A percentile compares a stretch with the other conserved stretches of the same genome.
phyloP scores from a whole-genome alignment of 2,113 vertebrate species.

The Casuarius casuarius region DNA sequence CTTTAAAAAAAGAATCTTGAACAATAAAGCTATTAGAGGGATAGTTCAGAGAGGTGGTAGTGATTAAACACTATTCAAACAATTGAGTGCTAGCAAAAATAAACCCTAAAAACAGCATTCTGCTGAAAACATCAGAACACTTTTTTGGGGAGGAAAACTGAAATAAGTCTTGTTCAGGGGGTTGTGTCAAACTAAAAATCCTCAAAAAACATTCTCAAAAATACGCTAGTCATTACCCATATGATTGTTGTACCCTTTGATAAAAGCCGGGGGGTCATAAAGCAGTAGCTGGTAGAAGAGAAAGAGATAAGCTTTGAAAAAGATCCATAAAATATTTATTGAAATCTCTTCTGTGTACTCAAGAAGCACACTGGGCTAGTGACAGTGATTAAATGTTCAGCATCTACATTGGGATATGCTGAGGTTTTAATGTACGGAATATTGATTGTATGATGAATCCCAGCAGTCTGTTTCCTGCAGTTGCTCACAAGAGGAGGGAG shows the following conservation, averaged over 20 bases:
- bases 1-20: constrained; percentile 51
- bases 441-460: constrained; percentile 66
- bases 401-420: constrained; percentile 50
- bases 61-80: not conserved
- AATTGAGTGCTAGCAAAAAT: not conserved
- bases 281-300: constrained; percentile 35
- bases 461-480: constrained; percentile 63
- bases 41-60: constrained; percentile 17
- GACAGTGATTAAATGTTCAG: constrained; percentile 75
- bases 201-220: not conserved
- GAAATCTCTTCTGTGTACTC: constrained; percentile 35
- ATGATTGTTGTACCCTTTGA: constrained; percentile 4
- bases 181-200: not conserved
- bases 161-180: not conserved
- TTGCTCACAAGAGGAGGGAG: constrained; percentile 40
- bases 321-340: constrained; percentile 77
- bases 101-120: not conserved
- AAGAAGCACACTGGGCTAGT: constrained; percentile 31
- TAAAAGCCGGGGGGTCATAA: constrained; percentile 38
- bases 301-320: constrained; percentile 54
- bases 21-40: constrained; percentile 8
- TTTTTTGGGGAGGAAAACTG: not conserved
- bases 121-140: not conserved
- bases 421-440: constrained; percentile 66
- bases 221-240: not conserved